phyloP scores from a whole-genome alignment of 2,797 vertebrate genomes.

The Podarcis siculus region DNA sequence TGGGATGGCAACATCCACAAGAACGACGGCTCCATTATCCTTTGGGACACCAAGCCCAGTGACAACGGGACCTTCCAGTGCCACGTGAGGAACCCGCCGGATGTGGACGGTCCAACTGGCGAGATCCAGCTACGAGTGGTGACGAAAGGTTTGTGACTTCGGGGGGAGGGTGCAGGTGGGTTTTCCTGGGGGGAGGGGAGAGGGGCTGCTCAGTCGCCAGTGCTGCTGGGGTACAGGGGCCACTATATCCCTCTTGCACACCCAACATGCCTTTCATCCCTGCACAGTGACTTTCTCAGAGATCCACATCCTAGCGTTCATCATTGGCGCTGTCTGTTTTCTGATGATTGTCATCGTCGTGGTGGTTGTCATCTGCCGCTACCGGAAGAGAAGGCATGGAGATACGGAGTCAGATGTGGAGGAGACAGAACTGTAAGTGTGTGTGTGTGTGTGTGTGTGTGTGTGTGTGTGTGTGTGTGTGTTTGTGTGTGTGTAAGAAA shows the following conservation, averaged over 20 bases:
- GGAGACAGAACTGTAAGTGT: slow-evolving; percentile 75
- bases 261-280: slow-evolving; percentile 27
- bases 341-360: slow-evolving; percentile 83
- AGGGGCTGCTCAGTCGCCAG: not conserved
- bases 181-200: not conserved
- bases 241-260: not conserved
- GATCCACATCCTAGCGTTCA: slow-evolving; percentile 83
- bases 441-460: too few species aligned
- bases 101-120: slow-evolving; percentile 85
- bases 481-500: not conserved
- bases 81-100: slow-evolving; percentile 90
- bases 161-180: not conserved
- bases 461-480: not conserved
- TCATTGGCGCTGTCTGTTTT: slow-evolving; percentile 82
- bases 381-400: slow-evolving; percentile 73
- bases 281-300: slow-evolving; percentile 80
- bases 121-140: slow-evolving; percentile 87
- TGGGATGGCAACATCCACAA: slow-evolving; percentile 89
- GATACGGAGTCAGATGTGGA: slow-evolving; percentile 61
- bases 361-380: slow-evolving; percentile 76
- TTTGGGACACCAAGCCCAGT: slow-evolving; percentile 85
- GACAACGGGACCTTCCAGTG: slow-evolving; percentile 93
- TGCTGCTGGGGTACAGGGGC: not conserved
- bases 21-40: slow-evolving; percentile 85
- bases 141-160: slow-evolving; percentile 72